Percentiles rank a stretch among this genome's conserved stretches.
Evolutionary conservation across 2,797 vertebrate genomes (phyloP).

Genomic region (Clamator glandarius): DNA sequence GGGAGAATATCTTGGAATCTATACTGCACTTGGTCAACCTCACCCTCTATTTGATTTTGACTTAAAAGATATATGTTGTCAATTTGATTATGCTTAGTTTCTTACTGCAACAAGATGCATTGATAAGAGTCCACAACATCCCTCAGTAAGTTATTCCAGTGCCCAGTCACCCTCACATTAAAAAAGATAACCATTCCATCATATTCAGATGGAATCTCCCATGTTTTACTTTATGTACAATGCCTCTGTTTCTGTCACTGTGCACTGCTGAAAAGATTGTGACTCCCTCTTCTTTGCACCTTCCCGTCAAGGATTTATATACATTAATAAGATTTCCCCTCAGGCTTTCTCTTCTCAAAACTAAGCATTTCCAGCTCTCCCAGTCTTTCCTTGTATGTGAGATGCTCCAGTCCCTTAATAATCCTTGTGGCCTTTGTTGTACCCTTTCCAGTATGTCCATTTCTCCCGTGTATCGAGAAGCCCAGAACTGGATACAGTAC

Average conservation of each 20-base stretch:
- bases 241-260: neutral
- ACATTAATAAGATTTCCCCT: neutral
- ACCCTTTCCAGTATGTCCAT: neutral
- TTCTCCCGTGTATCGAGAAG: neutral
- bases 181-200: too few relatives aligned
- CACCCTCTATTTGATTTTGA: neutral
- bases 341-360: neutral
- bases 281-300: neutral
- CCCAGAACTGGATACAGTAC: neutral
- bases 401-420: too few relatives aligned
- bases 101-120: neutral
- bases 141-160: too few relatives aligned
- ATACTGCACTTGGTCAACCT: neutral
- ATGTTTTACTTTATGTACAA: neutral
- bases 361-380: neutral
- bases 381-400: too few relatives aligned
- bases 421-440: neutral
- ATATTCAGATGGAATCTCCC: too few relatives aligned
- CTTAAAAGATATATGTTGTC: neutral
- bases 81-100: neutral
- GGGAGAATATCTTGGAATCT: neutral
- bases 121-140: neutral
- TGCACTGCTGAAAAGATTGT: neutral
- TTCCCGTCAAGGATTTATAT: neutral
- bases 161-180: too few relatives aligned